Base-by-base conservation (phyloP, 2,113 vertebrate genomes). In the Coregonus clupeaformis region DNA sequence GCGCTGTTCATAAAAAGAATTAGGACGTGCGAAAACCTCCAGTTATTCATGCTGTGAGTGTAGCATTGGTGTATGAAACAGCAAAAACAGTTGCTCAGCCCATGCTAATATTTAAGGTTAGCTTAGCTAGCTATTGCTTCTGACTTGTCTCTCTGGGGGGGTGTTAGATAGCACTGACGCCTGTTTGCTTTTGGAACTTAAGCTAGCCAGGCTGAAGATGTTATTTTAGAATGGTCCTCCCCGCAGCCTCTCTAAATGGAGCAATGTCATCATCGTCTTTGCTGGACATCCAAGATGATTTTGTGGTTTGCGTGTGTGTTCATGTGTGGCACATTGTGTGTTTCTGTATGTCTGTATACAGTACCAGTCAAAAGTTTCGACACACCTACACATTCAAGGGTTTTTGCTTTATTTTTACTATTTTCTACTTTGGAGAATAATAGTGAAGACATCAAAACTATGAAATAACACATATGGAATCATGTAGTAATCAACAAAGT, bases 71-170 rank as follows among this genome's bases (percentile, higher is more conserved):
- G 69, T 22, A 74, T 45, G 7, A 68, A 20, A 65, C 63, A 16
- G 22, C 9, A n/a, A 1, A 47, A 68, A 47, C 24, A 22, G 24
- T 27, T 55, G 27, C 30, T 73, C 49, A 29, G 71, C 32, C 65
- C 55, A 65, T 68, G 70, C 57, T 57, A 47, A 73, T 76, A 62
- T 73, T 36, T 52, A 36, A 24, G 42, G 30, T 80, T 47, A 76
- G 74, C 2, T 69, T 63, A 65, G 14, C 25, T 65, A 29, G 27
- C 49, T 52, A 52, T 52, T 52, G 49, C 49, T 18, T 32, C 65
- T 32, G 14, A 16, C 30, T 67, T 27, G 16, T 9, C 65, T 30
- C 65, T 30, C 65, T 67, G 14, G 18, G 30, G 13, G 65, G 63
- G 20, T 22, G 6, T 62, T 27, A 27, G 27, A 29, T 65, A 30